Evolutionary conservation across 2,888 invertebrate species (phyloP).

Genomic region (Tachina fera): DNA sequence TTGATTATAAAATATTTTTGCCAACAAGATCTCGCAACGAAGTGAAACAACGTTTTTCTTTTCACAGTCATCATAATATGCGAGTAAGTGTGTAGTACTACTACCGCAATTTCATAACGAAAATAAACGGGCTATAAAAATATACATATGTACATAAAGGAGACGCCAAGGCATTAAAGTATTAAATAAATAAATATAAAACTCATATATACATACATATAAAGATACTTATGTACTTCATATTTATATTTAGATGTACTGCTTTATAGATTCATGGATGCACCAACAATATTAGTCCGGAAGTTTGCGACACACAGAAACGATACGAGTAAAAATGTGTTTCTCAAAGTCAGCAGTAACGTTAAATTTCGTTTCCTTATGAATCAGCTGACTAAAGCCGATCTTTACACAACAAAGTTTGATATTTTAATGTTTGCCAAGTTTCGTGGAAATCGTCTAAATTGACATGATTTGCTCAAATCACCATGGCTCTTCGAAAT

Average conservation of each 20-base stretch:
- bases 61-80: not conserved
- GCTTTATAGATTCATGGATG: slow-evolving; percentile 10
- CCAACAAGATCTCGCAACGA: not conserved
- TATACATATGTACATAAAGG: too few relatives aligned
- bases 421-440: too few relatives aligned
- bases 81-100: slow-evolving; percentile 22
- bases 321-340: not conserved
- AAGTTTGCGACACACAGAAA: slow-evolving; percentile 30
- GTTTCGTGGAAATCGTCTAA: too few relatives aligned
- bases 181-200: slow-evolving; percentile 55
- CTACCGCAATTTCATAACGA: slow-evolving; percentile 26
- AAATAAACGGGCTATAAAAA: slow-evolving; percentile 57
- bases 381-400: not conserved
- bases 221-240: not conserved
- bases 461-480: too few relatives aligned
- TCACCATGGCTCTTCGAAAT: too few relatives aligned
- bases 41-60: slow-evolving; percentile 31
- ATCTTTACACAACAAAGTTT: too few relatives aligned
- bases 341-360: not conserved
- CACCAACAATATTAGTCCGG: slow-evolving; percentile 4
- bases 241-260: not conserved
- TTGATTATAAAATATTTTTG: slow-evolving; percentile 3
- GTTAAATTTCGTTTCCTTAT: slow-evolving; percentile 12
- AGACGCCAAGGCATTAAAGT: slow-evolving; percentile 64
- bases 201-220: slow-evolving; percentile 9